Evolutionary conservation across 2,797 vertebrate genomes (phyloP).

Genomic region (Peromyscus eremicus): DNA sequence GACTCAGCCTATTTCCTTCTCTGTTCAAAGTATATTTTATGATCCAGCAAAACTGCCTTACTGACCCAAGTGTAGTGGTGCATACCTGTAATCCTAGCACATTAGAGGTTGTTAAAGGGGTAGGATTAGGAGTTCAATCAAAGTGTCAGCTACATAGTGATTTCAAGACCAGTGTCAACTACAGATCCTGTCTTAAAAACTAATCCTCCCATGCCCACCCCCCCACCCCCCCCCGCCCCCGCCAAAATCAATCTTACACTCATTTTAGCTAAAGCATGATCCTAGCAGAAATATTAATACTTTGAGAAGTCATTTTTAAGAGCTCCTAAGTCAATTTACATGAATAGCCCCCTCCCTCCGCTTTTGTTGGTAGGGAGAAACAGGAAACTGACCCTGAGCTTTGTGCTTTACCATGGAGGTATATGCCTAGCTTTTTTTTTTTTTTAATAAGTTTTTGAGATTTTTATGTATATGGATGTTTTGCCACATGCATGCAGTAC

Average conservation of each 20-base stretch:
- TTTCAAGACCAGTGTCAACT: neutral
- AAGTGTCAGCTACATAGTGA: neutral
- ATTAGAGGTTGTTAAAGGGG: neutral
- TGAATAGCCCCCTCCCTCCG: neutral
- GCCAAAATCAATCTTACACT: neutral
- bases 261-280: slow-evolving; percentile 49
- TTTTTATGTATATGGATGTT: neutral
- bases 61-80: neutral
- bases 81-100: neutral
- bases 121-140: neutral
- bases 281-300: slow-evolving; percentile 34
- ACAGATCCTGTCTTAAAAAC: neutral
- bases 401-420: neutral
- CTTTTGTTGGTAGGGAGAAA: neutral
- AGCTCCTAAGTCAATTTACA: neutral
- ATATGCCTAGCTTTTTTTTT: neutral
- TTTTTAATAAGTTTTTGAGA: neutral
- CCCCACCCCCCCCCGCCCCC: neutral
- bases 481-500: neutral
- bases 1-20: neutral
- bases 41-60: neutral
- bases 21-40: neutral
- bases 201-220: neutral
- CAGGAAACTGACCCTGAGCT: neutral
- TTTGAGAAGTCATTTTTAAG: neutral